These are phyloP conservation scores for Heteromormyrus szaboi DNA, from an alignment of 2,797 vertebrate species.

Conservation along the genomic window DNA sequence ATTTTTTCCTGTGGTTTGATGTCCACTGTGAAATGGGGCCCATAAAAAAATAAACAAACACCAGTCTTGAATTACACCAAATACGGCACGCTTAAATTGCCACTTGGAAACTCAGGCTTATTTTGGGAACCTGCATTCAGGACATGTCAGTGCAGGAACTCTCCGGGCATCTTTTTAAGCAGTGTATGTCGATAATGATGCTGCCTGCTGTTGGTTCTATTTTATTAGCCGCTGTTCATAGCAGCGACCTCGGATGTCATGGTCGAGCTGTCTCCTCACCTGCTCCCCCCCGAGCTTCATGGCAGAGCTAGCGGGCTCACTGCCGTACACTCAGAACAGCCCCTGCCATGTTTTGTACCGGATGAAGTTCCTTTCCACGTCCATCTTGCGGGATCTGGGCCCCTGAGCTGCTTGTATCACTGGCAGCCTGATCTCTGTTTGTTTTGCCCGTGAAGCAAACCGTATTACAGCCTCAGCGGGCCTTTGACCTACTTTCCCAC, in stretches of 20 bases:
- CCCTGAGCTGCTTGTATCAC: not conserved
- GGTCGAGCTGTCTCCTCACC: not conserved
- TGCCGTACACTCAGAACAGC: not conserved
- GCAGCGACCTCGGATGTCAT: not conserved
- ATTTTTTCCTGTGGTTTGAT: not conserved
- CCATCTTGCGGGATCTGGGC: not conserved
- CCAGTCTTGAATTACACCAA: not conserved
- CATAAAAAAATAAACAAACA: not conserved
- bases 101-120: not conserved
- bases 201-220: not conserved
- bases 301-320: not conserved
- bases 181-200: not conserved
- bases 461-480: not conserved
- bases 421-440: not conserved
- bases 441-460: not conserved
- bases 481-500: not conserved
- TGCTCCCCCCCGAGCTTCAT: not conserved
- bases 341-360: not conserved
- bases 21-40: not conserved
- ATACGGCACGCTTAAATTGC: not conserved
- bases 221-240: not conserved
- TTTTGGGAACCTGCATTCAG: not conserved
- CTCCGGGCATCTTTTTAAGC: not conserved
- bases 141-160: not conserved
- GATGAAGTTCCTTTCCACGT: not conserved